These are phyloP conservation scores for Tolmerus cingulatus DNA, from an alignment of 2,888 invertebrate genomes.

Conservation along the genomic window DNA sequence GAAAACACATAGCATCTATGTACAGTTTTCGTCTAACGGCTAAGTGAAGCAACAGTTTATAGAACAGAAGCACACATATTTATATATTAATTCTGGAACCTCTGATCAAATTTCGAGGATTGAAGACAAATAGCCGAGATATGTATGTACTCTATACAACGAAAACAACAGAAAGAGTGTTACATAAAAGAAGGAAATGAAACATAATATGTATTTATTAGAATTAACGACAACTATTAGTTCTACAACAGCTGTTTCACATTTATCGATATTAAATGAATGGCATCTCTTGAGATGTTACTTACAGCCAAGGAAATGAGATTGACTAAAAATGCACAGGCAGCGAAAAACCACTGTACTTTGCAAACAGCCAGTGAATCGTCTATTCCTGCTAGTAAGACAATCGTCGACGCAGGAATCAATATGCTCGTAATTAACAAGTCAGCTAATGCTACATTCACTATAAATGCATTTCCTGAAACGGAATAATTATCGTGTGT, in stretches of 20 bases:
- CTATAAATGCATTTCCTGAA: conserved; percentile 74
- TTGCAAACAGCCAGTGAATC: conserved; percentile 70
- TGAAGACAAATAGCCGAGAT: not conserved
- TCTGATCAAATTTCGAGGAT: not conserved
- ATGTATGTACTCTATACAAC: not conserved
- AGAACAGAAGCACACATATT: not conserved
- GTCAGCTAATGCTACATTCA: conserved; percentile 76
- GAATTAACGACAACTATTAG: not conserved
- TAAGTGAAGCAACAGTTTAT: not conserved
- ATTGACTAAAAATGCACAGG: conserved; percentile 72
- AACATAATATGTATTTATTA: not conserved
- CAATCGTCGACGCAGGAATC: conserved; percentile 74
- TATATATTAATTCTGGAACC: not conserved
- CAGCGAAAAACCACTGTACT: conserved; percentile 73
- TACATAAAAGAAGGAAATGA: not conserved
- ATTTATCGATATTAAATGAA: not conserved
- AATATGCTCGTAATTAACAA: conserved; percentile 74
- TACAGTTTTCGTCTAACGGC: not conserved
- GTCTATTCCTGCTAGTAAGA: conserved; percentile 72
- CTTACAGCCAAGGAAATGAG: conserved; percentile 69
- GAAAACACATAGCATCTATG: not conserved
- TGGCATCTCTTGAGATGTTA: conserved; percentile 47
- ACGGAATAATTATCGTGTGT: conserved; percentile 48
- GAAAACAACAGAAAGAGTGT: not conserved
- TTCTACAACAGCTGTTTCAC: not conserved